phyloP scores from a whole-genome alignment of 2,888 invertebrate species.

The Oligia strigilis region DNA sequence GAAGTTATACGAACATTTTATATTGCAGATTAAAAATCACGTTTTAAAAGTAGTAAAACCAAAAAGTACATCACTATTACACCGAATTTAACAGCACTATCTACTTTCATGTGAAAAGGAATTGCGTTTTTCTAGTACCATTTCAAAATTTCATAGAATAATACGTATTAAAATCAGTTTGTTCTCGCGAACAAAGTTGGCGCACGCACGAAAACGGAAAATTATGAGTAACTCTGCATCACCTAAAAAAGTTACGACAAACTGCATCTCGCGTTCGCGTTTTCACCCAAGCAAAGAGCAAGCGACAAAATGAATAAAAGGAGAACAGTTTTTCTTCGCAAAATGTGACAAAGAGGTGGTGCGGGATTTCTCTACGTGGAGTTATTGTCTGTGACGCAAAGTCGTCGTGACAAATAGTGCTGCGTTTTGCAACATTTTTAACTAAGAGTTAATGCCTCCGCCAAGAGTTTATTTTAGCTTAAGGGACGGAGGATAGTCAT shows the following conservation, averaged over 20 bases:
- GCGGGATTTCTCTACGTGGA: conserved; percentile 86
- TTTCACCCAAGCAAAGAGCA: conserved; percentile 60
- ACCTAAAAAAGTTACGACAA: conserved; percentile 31
- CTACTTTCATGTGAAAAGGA: conserved; percentile 16
- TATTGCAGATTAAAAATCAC: conserved; percentile 5
- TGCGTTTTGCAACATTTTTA: conserved; percentile 85
- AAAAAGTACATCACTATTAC: background rate
- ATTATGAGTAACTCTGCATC: conserved; percentile 19
- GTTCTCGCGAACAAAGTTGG: conserved; percentile 20
- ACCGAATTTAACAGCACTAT: conserved; percentile 6
- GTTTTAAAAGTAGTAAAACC: conserved; percentile 20
- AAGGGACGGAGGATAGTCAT: conserved; percentile 53
- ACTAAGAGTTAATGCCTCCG: conserved; percentile 79
- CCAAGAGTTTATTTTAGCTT: conserved; percentile 65
- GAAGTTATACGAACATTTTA: background rate
- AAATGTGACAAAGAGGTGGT: conserved; percentile 87
- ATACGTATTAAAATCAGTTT: conserved; percentile 17
- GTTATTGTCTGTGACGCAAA: conserved; percentile 87
- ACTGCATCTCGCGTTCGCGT: conserved; percentile 42
- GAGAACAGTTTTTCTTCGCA: conserved; percentile 82
- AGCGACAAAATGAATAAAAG: conserved; percentile 81
- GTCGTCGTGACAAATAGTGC: conserved; percentile 85
- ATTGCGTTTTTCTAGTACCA: conserved; percentile 13
- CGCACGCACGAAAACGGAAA: conserved; percentile 21
- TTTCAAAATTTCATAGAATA: background rate